Evolutionary conservation across 2,888 invertebrate genomes (phyloP), one percentile per base, ranked within the genome.

Genomic region (Sarcophaga variegata): DNA sequence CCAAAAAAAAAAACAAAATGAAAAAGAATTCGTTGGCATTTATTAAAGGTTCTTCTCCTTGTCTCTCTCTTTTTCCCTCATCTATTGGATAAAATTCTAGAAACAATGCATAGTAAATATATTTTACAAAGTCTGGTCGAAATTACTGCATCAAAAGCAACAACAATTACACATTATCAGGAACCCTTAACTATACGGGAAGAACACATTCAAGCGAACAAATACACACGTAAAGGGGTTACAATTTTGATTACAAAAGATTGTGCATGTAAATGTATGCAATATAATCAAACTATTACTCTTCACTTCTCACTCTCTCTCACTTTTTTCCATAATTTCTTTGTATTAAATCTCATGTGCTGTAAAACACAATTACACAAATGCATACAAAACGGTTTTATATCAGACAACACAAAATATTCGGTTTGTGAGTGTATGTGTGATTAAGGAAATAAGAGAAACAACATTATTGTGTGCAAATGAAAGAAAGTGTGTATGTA

Each of bases 131-230:
- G 82, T 66, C 76, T 71, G 47, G 25, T 66, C 25, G 2, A 60
- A 72, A 67, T 83, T 72, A 49, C 77, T 77, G 77, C 77, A 83
- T 72, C 66, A 45, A 67, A 77, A 64, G 45, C 37, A 83, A 77
- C 47, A 72, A 66, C 20, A 72, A 49, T 83, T 78, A 83, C 60
- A 83, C 60, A 25, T 77, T 77, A 54, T 54, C 17, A 54, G 54
- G 17, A 14, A 3, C 54, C 47, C 47, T 37, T 37, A 69, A 20
- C 20, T 67, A 67, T 5, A 67, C 12, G 54, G 17, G 2, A 17
- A 54, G 14, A 54, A 54, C 14, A 54, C 54, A 54, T 4, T 54
- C 54, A 54, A 0, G 12, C 17, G 54, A 14, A 17, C 17, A 54
- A 12, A 20, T 20, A 66, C n/a, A 72, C 8, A 70, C n/a, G 8